These are phyloP conservation scores for Mustela lutreola DNA, from an alignment of 2,113 vertebrate species.

Conservation along the genomic window DNA sequence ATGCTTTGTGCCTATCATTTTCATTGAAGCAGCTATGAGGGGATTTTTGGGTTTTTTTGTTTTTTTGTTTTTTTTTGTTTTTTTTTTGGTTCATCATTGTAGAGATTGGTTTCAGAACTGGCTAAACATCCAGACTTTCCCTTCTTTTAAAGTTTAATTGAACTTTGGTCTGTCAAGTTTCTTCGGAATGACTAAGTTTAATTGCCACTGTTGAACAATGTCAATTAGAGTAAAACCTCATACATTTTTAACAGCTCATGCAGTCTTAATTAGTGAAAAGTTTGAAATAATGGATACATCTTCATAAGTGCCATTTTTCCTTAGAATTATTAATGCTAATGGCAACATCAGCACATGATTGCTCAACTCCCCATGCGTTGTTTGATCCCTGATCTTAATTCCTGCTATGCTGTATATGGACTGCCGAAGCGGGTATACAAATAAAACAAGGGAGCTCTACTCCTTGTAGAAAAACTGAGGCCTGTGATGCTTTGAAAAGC, in stretches of 20 bases:
- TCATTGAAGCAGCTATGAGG: neutral
- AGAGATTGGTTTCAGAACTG: neutral
- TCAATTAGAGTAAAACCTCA: neutral
- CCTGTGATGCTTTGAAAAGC: neutral
- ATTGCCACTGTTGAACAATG: constrained; percentile 27
- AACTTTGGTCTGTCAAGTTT: neutral
- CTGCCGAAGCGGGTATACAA: neutral
- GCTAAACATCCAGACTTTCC: constrained; percentile 27
- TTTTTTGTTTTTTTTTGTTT: neutral
- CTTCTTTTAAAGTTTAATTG: constrained; percentile 53
- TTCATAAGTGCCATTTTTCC: neutral
- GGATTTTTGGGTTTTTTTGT: neutral
- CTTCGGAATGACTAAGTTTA: constrained; percentile 45
- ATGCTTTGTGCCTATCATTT: neutral
- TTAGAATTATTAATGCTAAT: neutral
- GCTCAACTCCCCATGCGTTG: neutral
- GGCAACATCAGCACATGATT: neutral
- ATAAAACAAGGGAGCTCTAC: neutral
- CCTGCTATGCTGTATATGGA: neutral
- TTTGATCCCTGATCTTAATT: neutral
- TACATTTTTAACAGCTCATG: neutral
- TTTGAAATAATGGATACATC: neutral
- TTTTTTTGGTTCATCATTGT: neutral
- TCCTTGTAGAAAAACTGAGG: neutral
- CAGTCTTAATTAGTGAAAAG: neutral